phyloP scores from a whole-genome alignment of 2,113 vertebrate species.

The Corythaixoides concolor region DNA sequence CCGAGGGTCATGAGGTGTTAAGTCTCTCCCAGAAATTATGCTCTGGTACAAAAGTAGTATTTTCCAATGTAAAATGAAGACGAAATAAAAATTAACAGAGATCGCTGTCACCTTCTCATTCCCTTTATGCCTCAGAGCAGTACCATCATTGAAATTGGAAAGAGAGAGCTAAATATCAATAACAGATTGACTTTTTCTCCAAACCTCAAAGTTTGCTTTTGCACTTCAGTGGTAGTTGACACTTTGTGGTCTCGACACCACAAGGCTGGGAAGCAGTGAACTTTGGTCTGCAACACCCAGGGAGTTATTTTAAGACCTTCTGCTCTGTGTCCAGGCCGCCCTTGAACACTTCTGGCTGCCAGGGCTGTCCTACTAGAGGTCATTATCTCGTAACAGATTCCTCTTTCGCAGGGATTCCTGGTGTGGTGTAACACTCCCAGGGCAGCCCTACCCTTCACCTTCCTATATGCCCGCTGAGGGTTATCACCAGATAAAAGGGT shows the following conservation, averaged over 20 bases:
- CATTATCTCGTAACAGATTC: not conserved
- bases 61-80: not conserved
- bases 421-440: not conserved
- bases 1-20: not conserved
- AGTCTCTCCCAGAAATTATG: not conserved
- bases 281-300: not conserved
- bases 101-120: not conserved
- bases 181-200: not conserved
- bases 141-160: not conserved
- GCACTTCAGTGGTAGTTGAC: not conserved
- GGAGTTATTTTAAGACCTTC: slow-evolving; percentile 39
- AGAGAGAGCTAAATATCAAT: not conserved
- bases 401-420: not conserved
- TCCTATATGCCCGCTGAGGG: fast-evolving
- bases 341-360: slow-evolving; percentile 1
- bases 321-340: not conserved
- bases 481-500: not conserved
- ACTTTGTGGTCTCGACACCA: not conserved
- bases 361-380: not conserved
- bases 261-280: not conserved
- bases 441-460: not conserved
- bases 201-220: not conserved
- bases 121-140: not conserved
- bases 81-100: not conserved
- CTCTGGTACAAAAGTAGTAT: not conserved